A percentile compares a stretch with the other conserved stretches of the same genome.
phyloP scores from a whole-genome alignment of 2,888 invertebrate species.

The Scaptomyza cyrtandrae region DNA sequence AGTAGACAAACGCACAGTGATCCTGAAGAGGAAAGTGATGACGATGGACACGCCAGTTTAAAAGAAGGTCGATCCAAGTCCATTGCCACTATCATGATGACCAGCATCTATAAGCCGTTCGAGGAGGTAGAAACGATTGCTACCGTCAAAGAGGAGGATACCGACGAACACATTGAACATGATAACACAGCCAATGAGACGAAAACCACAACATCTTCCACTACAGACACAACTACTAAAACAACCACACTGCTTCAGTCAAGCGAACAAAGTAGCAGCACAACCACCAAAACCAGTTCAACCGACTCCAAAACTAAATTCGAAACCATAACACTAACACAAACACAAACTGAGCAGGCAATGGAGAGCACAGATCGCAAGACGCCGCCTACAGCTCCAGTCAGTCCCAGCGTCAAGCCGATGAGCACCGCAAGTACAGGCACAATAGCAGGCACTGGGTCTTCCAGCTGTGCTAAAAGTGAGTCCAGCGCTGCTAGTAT shows the following conservation, averaged over 20 bases:
- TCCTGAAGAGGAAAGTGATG: slow-evolving; percentile 81
- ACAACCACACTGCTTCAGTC: slow-evolving; percentile 51
- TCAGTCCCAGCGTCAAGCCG: slow-evolving; percentile 87
- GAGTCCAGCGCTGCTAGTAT: slow-evolving; percentile 69
- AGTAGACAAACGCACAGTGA: slow-evolving; percentile 81
- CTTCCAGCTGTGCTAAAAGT: slow-evolving; percentile 55
- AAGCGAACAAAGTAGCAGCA: slow-evolving; percentile 53
- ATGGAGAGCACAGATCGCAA: slow-evolving; percentile 80
- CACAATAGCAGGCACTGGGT: slow-evolving; percentile 82
- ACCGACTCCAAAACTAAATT: slow-evolving; percentile 44
- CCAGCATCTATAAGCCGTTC: slow-evolving; percentile 84
- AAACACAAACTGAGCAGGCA: slow-evolving; percentile 56
- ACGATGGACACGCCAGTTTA: slow-evolving; percentile 69
- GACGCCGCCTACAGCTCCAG: slow-evolving; percentile 89
- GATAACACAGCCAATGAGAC: slow-evolving; percentile 15
- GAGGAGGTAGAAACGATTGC: slow-evolving; percentile 70
- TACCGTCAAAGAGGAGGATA: slow-evolving; percentile 77
- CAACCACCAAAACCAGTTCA: slow-evolving; percentile 36
- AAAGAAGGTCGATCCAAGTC: slow-evolving; percentile 85
- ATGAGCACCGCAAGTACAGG: slow-evolving; percentile 85
- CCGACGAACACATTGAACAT: slow-evolving; percentile 51
- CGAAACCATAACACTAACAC: slow-evolving; percentile 55
- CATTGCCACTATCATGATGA: slow-evolving; percentile 84
- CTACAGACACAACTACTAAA: slow-evolving; percentile 36
- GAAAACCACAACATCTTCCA: slow-evolving; percentile 26